Percentiles rank a stretch among this genome's conserved stretches.
Evolutionary conservation across 2,797 vertebrate genomes (phyloP).

Genomic region (Pangasius djambal): DNA sequence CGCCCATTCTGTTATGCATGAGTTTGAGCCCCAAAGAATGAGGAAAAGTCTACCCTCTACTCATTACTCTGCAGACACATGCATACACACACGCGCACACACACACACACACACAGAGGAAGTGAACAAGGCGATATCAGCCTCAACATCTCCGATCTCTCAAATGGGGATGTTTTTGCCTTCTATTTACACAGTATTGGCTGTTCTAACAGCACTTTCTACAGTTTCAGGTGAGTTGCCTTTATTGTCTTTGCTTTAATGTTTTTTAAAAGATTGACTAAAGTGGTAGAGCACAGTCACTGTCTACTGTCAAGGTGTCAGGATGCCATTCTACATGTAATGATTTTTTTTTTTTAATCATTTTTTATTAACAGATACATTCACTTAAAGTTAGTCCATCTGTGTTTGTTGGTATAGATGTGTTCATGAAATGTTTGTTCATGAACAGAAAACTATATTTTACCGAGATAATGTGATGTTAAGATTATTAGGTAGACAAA

Average conservation of each 20-base stretch:
- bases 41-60: neutral
- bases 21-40: slow-evolving; percentile 9
- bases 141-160: neutral
- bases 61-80: neutral
- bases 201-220: slow-evolving; percentile 40
- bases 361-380: neutral
- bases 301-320: neutral
- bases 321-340: neutral
- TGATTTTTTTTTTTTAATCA: neutral
- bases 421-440: neutral
- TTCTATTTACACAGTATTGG: slow-evolving; percentile 22
- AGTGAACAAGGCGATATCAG: neutral
- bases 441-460: neutral
- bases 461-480: neutral
- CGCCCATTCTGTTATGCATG: neutral
- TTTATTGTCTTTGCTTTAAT: slow-evolving; percentile 31
- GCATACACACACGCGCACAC: neutral
- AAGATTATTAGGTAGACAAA: neutral
- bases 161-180: slow-evolving; percentile 43
- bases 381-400: neutral
- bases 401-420: neutral
- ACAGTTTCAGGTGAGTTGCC: slow-evolving; percentile 49
- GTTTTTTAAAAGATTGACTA: neutral
- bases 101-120: neutral
- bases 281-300: neutral